A percentile compares a stretch with the other conserved stretches of the same genome.
phyloP scores from a whole-genome alignment of 2,888 invertebrate species.

The Rotaria magnacalcarata region DNA sequence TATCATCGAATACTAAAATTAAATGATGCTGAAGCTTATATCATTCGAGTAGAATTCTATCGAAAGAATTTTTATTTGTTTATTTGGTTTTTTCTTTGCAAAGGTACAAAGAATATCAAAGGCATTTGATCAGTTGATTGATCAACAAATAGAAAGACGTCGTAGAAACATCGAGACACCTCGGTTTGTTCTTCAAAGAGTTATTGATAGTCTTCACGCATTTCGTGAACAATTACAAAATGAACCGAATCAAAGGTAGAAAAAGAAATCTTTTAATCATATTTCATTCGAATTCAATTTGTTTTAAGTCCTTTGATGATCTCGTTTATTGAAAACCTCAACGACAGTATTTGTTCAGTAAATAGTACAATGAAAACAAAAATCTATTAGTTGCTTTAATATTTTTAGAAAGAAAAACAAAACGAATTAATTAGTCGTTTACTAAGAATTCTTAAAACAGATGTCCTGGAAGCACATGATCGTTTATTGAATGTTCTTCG shows the following conservation, averaged over 20 bases:
- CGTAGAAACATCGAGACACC: neutral
- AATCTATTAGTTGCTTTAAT: neutral
- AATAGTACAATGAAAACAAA: neutral
- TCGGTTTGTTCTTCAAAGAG: neutral
- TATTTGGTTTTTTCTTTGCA: neutral
- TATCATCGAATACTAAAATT: neutral
- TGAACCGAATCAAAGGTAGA: neutral
- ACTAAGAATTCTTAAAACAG: neutral
- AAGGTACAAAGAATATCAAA: neutral
- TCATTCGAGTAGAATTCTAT: neutral
- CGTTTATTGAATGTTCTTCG: neutral
- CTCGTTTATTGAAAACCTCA: neutral
- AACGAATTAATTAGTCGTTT: neutral
- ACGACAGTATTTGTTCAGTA: neutral
- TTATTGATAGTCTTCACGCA: neutral
- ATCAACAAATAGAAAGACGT: neutral
- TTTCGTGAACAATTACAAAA: neutral
- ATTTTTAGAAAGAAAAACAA: slow-evolving; percentile 5
- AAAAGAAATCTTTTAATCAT: neutral
- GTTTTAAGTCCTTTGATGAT: neutral
- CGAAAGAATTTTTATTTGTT: no score
- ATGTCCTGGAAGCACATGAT: neutral
- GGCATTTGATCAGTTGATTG: neutral
- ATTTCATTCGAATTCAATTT: no score
- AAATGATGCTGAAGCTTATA: slow-evolving; percentile 1